A percentile compares a stretch with the other conserved stretches of the same genome.
phyloP scores from a whole-genome alignment of 2,113 vertebrate species.

The Xenopus tropicalis region DNA sequence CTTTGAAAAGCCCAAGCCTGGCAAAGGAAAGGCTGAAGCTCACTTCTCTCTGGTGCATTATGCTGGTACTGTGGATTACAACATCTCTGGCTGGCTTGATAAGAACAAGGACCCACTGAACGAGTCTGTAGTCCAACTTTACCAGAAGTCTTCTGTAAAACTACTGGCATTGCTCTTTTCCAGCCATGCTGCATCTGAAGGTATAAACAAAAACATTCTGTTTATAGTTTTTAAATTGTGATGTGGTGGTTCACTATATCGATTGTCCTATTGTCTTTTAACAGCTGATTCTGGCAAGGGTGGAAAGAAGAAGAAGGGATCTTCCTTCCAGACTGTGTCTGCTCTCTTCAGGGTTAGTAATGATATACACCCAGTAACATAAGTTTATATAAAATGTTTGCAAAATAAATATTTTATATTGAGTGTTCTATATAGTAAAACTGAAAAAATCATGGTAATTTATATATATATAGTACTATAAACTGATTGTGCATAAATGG shows the following conservation, averaged over 20 bases:
- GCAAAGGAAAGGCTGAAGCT: no score
- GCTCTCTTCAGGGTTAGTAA: conserved; percentile 82
- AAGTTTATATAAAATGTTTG: no score
- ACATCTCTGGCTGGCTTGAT: conserved; percentile 69
- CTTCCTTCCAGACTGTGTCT: conserved; percentile 91
- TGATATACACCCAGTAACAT: no score
- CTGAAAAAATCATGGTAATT: no score
- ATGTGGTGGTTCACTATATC: background rate
- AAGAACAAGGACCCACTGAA: conserved; percentile 81
- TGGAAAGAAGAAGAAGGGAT: conserved; percentile 87
- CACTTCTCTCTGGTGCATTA: conserved; percentile 37
- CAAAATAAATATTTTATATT: no score
- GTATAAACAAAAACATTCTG: conserved; percentile 19
- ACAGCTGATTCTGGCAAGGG: conserved; percentile 70
- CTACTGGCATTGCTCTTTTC: conserved; percentile 71
- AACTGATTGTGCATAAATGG: no score
- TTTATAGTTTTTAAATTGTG: background rate
- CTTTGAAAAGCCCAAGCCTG: no score
- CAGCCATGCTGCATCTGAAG: conserved; percentile 60
- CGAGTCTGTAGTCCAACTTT: conserved; percentile 73
- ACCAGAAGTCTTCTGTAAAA: conserved; percentile 72
- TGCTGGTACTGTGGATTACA: conserved; percentile 60
- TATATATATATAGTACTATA: no score
- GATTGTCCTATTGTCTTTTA: conserved; percentile 35
- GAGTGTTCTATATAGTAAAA: no score